A percentile compares a stretch with the other conserved stretches of the same genome.
Conservation (phyloP, 2,888 invertebrate species). For the Callyntrura guangdongensis region DNA sequence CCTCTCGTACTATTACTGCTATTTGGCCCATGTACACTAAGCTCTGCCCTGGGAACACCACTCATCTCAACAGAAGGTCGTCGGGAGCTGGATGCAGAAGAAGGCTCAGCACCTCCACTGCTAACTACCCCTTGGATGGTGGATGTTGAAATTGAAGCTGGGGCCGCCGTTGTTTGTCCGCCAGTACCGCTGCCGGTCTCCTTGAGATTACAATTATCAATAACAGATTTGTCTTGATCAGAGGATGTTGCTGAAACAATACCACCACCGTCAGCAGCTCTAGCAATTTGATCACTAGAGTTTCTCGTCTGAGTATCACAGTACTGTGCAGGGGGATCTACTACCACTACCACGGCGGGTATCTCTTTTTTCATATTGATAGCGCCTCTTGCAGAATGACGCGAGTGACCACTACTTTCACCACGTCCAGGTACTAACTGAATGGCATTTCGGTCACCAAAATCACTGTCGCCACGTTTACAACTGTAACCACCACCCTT, state of each 20-base stretch:
- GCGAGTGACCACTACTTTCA: slow-evolving; percentile 35
- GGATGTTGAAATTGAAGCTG: slow-evolving; percentile 45
- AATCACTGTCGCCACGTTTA: slow-evolving; percentile 70
- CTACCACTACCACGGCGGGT: slow-evolving; percentile 70
- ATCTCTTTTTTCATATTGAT: slow-evolving; percentile 76
- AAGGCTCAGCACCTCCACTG: slow-evolving; percentile 70
- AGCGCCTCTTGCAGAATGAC: neutral
- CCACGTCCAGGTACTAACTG: slow-evolving; percentile 57
- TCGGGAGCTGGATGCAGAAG: slow-evolving; percentile 70
- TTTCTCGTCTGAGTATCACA: slow-evolving; percentile 58
- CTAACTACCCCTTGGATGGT: slow-evolving; percentile 72
- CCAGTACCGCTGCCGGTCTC: slow-evolving; percentile 59
- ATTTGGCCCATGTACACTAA: slow-evolving; percentile 74
- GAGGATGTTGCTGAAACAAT: slow-evolving; percentile 55
- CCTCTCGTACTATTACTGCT: slow-evolving; percentile 72
- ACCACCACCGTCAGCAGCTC: neutral
- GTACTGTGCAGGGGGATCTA: slow-evolving; percentile 74
- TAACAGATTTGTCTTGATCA: slow-evolving; percentile 73
- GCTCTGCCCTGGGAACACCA: slow-evolving; percentile 75
- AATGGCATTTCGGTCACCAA: slow-evolving; percentile 68
- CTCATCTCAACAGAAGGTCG: slow-evolving; percentile 78
- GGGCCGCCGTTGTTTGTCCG: slow-evolving; percentile 46
- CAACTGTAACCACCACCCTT: slow-evolving; percentile 18
- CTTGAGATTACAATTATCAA: slow-evolving; percentile 75
- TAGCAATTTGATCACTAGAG: slow-evolving; percentile 36